A percentile compares a stretch with the other conserved stretches of the same genome.
Evolutionary conservation across 2,888 invertebrate species (phyloP).

Genomic region (Pachydiplax longipennis): DNA sequence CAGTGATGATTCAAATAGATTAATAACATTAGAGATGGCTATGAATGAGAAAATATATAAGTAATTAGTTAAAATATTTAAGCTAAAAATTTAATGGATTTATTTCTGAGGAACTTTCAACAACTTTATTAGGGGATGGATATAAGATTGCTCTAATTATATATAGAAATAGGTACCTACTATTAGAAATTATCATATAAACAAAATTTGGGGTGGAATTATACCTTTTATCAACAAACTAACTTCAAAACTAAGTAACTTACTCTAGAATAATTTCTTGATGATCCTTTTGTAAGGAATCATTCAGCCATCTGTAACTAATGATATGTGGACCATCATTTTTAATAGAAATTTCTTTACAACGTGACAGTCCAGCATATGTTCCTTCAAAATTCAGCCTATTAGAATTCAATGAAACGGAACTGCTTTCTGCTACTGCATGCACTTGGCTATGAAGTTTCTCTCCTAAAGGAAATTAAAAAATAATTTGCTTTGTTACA

Average conservation of each 20-base stretch:
- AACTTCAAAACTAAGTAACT: background rate
- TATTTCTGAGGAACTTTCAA: too few species aligned
- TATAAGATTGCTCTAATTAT: too few species aligned
- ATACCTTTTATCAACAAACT: background rate
- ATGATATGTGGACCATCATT: constrained; percentile 66
- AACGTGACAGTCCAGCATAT: constrained; percentile 66
- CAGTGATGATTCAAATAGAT: too few species aligned
- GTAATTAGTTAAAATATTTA: too few species aligned
- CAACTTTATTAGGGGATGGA: too few species aligned
- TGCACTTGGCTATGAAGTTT: constrained; percentile 60
- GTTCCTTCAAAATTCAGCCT: constrained; percentile 66
- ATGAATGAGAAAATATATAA: too few species aligned
- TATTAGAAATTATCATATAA: too few species aligned
- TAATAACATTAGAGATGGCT: too few species aligned
- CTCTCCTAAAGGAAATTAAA: constrained; percentile 60
- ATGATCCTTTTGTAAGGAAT: background rate
- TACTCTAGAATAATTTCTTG: background rate
- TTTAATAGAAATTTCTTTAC: constrained; percentile 62
- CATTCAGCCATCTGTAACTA: constrained; percentile 67
- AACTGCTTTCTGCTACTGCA: constrained; percentile 62
- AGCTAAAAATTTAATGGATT: too few species aligned
- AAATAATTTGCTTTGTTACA: background rate
- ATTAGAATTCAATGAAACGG: constrained; percentile 63
- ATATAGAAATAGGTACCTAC: too few species aligned
- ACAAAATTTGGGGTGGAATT: too few species aligned